These are phyloP conservation scores for Phylloscopus trochilus DNA, from an alignment of 2,113 vertebrate species.

Conservation along the genomic window DNA sequence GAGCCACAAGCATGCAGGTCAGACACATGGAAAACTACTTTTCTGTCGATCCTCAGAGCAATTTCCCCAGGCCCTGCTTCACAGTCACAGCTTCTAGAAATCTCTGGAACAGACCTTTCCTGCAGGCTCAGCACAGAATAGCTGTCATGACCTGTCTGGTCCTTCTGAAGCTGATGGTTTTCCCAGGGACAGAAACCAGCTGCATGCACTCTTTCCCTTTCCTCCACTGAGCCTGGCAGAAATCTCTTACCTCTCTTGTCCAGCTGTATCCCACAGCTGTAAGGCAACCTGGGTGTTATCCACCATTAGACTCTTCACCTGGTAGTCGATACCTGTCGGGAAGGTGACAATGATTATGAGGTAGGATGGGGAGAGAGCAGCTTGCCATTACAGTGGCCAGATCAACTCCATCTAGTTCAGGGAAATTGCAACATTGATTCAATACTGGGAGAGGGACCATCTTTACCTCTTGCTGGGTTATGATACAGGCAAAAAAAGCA, in stretches of 20 bases:
- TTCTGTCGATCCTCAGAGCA: fast-evolving
- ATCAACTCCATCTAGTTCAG: background rate
- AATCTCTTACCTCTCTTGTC: slow-evolving; percentile 79
- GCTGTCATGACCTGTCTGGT: background rate
- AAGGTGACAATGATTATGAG: background rate
- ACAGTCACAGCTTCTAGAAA: background rate
- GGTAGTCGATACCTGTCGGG: slow-evolving; percentile 77
- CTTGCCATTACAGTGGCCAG: background rate
- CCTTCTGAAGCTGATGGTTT: background rate
- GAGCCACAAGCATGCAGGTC: background rate
- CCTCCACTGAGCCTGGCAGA: background rate
- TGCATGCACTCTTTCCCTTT: background rate
- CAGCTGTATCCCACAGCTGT: slow-evolving; percentile 86
- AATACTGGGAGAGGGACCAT: background rate
- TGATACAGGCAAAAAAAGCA: background rate
- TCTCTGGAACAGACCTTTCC: background rate
- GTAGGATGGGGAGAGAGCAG: background rate
- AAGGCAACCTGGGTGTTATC: slow-evolving; percentile 74
- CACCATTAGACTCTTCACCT: slow-evolving; percentile 78
- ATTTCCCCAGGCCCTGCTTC: background rate
- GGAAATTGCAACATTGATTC: background rate
- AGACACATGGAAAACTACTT: background rate
- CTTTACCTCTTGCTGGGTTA: background rate
- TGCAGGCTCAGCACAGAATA: background rate
- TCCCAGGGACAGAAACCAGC: background rate